These are phyloP conservation scores for Kryptolebias ocellatus DNA, from an alignment of 2,797 vertebrate species.

Conservation along the genomic window DNA sequence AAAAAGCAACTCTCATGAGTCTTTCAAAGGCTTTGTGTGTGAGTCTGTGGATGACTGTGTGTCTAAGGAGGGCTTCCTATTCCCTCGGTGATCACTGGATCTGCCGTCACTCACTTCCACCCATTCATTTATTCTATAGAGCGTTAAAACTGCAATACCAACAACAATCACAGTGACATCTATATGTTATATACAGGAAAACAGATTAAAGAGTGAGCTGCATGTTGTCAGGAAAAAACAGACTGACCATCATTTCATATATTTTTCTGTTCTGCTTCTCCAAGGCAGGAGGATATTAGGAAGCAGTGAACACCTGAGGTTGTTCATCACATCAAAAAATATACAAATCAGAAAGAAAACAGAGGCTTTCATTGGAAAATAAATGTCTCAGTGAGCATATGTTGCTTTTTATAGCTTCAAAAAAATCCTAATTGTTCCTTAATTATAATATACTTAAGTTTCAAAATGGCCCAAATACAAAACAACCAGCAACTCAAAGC, in stretches of 20 bases:
- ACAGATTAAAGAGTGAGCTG: constrained; percentile 37
- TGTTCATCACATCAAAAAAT: constrained; percentile 15
- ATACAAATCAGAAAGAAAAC: not conserved
- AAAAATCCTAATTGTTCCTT: not conserved
- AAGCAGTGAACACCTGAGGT: constrained; percentile 1
- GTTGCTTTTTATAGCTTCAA: not conserved
- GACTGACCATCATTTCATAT: constrained; percentile 31
- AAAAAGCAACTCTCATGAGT: constrained; percentile 60
- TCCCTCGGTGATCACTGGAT: constrained; percentile 40
- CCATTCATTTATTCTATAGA: constrained; percentile 33
- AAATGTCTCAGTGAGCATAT: too few relatives aligned
- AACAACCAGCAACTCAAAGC: constrained; percentile 4
- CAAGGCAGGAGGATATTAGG: constrained; percentile 8
- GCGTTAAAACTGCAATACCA: constrained; percentile 43
- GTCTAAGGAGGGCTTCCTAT: constrained; percentile 28
- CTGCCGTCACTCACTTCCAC: constrained; percentile 46
- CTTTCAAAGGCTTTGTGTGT: constrained; percentile 55
- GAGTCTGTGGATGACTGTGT: constrained; percentile 13
- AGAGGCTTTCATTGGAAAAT: not conserved
- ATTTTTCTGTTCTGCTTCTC: constrained; percentile 18
- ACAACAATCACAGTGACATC: constrained; percentile 25
- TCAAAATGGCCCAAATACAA: constrained; percentile 10
- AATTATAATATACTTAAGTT: constrained; percentile 22
- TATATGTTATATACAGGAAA: constrained; percentile 29
- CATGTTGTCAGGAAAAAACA: not conserved